Evolutionary conservation across 1,140 invertebrate species (phyloP).

Genomic region (Ridgeia piscesae): DNA sequence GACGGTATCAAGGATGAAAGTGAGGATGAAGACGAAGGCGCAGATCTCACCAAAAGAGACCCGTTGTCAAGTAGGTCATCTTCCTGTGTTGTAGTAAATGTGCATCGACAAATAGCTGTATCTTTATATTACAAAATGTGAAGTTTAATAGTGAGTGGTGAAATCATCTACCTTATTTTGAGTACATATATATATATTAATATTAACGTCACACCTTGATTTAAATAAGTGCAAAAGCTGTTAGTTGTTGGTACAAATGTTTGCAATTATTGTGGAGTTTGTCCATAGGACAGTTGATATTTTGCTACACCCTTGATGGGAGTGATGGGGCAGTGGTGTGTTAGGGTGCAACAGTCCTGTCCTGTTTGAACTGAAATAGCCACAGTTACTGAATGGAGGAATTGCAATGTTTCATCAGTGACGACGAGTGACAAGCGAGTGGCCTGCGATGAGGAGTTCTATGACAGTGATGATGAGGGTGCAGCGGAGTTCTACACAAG

Average conservation of each 20-base stretch:
- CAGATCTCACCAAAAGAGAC: slow-evolving; percentile 83
- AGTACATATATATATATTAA: background rate
- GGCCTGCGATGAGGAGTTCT: slow-evolving; percentile 92
- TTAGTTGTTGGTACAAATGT: background rate
- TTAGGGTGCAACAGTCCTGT: background rate
- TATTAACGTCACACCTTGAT: background rate
- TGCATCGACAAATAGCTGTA: background rate
- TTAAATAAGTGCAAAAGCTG: background rate
- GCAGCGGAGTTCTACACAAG: slow-evolving; percentile 46
- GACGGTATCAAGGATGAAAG: slow-evolving; percentile 57
- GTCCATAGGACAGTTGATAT: background rate
- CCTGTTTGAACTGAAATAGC: background rate
- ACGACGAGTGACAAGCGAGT: slow-evolving; percentile 81
- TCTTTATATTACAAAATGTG: background rate
- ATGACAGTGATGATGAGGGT: slow-evolving; percentile 95
- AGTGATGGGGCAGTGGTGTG: background rate
- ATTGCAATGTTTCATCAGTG: slow-evolving; percentile 39
- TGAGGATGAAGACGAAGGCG: slow-evolving; percentile 71
- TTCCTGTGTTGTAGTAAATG: background rate
- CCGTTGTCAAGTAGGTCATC: slow-evolving; percentile 59
- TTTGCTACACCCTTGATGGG: background rate
- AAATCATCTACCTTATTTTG: background rate
- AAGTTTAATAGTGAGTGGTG: background rate
- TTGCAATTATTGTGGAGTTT: background rate
- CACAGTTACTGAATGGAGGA: background rate